Conservation (phyloP, 2,113 vertebrate genomes). For the Entomyzon cyanotis region DNA sequence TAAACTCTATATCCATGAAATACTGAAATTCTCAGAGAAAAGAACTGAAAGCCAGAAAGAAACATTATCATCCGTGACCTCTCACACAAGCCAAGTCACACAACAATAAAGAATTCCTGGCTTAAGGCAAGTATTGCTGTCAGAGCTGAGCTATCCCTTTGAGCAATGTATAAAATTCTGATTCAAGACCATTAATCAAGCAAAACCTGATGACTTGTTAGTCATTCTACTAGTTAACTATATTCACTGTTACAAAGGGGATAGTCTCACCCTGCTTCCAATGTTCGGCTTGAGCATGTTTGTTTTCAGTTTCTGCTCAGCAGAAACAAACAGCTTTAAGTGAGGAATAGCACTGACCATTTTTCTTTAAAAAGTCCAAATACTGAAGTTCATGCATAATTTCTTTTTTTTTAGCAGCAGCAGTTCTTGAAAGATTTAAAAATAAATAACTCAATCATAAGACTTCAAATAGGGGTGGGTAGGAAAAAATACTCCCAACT, state of each 20-base stretch:
- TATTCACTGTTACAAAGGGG: not conserved
- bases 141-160: not conserved
- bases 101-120: not conserved
- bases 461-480: not conserved
- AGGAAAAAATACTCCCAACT: not conserved
- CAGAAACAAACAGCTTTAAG: not conserved
- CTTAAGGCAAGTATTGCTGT: not conserved
- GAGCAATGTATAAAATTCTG: not conserved
- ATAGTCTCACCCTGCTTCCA: not conserved
- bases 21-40: not conserved
- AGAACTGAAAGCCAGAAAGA: not conserved
- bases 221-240: not conserved
- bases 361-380: not conserved
- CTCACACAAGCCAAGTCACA: not conserved
- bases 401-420: not conserved
- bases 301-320: not conserved
- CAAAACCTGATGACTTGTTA: not conserved
- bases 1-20: not conserved
- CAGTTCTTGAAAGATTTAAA: not conserved
- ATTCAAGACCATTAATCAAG: not conserved
- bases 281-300: not conserved
- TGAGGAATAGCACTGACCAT: not conserved
- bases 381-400: not conserved
- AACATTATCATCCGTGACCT: not conserved
- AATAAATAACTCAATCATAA: not conserved